Evolutionary conservation across 2,888 invertebrate genomes (phyloP), one percentile per base, ranked within the genome.

Genomic region (Sphaerophoria taeniata): DNA sequence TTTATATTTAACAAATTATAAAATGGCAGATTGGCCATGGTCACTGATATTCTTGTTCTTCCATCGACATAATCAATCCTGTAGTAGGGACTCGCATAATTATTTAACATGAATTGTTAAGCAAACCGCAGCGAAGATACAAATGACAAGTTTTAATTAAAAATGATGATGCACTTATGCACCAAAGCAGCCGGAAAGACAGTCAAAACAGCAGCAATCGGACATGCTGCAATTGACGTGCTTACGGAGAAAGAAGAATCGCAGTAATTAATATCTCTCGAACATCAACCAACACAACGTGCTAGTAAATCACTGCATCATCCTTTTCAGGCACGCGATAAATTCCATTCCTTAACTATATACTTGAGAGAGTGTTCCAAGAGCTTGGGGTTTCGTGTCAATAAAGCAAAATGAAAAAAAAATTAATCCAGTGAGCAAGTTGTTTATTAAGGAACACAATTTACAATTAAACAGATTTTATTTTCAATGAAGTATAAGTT

Each of bases 91-190:
- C 53, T 73, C 77, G 53, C 85, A 81, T 85, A 70, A 77, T 70
- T 77, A 61, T 79, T 74, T 79, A 58, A 71, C 74, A 74, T 63
- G 73, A 79, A 83, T 74, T 79, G 74, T 70, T 74, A 58, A 70
- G 51, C 74, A 67, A 36, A 58, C 53, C 60, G 36, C 53, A 77
- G 53, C 60, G 36, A 70, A 76, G 39, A 56, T 51, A 69, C 36
- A 76, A 70, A 81, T 77, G 69, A 60, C 81, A 24, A 60, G 12
- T 81, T 85, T 85, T 69, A 85, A 81, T 81, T 81, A 81, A 85
- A 73, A 33, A 81, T 36, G 65, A 33, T 36, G 49, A 16, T 81
- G 81, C 76, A 76, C 67, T 24, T 24, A 24, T 80, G 73, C 72
- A 60, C 6, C 43, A 43, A 24, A 24, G 24, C 24, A 24, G 2